Conservation (phyloP, 2,797 vertebrate species). For the Morus bassanus region DNA sequence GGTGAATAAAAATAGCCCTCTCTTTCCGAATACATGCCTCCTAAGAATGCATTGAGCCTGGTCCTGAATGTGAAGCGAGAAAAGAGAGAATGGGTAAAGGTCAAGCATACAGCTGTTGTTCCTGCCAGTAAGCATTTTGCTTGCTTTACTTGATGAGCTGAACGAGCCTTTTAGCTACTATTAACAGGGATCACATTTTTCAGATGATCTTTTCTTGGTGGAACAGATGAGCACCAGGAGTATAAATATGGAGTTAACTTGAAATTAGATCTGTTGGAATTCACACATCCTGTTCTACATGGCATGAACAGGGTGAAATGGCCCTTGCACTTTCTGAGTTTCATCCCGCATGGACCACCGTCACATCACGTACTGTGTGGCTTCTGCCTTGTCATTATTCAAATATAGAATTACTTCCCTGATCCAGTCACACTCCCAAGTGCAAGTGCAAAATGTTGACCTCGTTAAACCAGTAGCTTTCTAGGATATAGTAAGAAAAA, state of each 20-base stretch:
- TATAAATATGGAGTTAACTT: conserved; percentile 29
- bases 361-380: neutral
- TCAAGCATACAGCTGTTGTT: conserved; percentile 20
- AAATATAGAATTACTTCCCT: neutral
- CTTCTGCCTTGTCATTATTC: neutral
- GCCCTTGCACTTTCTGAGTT: neutral
- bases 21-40: neutral
- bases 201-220: conserved; percentile 10
- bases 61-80: neutral
- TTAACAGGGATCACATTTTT: conserved; percentile 13
- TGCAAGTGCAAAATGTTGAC: neutral
- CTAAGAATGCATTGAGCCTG: neutral
- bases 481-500: neutral
- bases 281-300: conserved; percentile 9
- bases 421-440: neutral
- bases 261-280: conserved; percentile 63
- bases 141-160: neutral
- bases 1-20: conserved; percentile 28
- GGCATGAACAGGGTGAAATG: neutral
- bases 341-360: neutral
- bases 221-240: conserved; percentile 30
- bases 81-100: conserved; percentile 21
- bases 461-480: neutral
- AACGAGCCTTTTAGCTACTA: neutral
- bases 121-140: neutral